Base-by-base conservation (phyloP, 1,140 invertebrate genomes). In the Babylonia areolata region DNA sequence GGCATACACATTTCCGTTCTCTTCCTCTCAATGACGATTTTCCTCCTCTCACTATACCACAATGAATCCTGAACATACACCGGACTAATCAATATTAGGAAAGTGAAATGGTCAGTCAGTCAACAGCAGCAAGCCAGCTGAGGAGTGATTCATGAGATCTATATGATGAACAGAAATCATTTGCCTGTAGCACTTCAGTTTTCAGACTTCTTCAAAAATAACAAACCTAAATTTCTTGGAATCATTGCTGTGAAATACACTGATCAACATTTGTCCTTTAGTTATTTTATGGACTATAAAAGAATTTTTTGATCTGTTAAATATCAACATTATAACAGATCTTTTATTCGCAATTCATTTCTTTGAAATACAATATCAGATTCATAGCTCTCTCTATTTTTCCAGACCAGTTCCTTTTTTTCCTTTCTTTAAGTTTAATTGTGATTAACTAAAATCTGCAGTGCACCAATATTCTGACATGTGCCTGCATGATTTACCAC, bases 311-410 rank as follows among this genome's bases (percentile, higher is more conserved):
- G n/a, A n/a, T n/a, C n/a, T n/a, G n/a, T 64, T 64, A n/a, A 64
- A 64, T n/a, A 64, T 64, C 23, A n/a, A 73, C 9, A 73, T n/a
- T n/a, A n/a, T n/a, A n/a, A n/a, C n/a, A n/a, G n/a, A n/a, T n/a
- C n/a, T n/a, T n/a, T n/a, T n/a, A n/a, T n/a, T n/a, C n/a, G n/a
- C n/a, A n/a, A n/a, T n/a, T n/a, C 11, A 73, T 73, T 33, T 5
- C 23, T 69, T n/a, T 31, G 31, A 73, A 69, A 73, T 33, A 37
- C 71, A 35, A 33, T 73, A 12, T 73, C 12, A 33, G 71, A 73
- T 73, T 37, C 31, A 73, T 73, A 73, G 71, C 71, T 73, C 71
- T 73, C 71, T 73, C 71, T 73, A 73, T 73, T 73, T 35, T 37
- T 9, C 2, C 71, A 35, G 20, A 73, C 20, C 64, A 17, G 6